A percentile compares a stretch with the other conserved stretches of the same genome.
These are phyloP conservation scores for Leptobrachium ailaonicum DNA, from an alignment of 2,113 vertebrate species.

Conservation along the genomic window DNA sequence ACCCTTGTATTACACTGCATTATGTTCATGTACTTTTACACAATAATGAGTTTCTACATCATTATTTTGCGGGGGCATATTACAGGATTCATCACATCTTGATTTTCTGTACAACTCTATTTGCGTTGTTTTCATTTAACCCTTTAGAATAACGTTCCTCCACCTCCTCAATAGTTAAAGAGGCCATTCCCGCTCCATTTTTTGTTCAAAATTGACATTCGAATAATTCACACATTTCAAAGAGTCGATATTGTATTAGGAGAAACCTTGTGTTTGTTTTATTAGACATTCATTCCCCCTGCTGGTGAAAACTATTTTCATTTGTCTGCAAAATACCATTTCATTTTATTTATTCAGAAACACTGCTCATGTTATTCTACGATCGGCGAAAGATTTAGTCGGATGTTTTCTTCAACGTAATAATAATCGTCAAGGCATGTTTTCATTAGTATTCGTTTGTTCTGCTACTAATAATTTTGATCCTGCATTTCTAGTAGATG, in stretches of 20 bases:
- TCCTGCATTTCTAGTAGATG: no score
- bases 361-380: no score
- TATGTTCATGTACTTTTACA: not conserved
- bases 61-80: slow-evolving; percentile 27
- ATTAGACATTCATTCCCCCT: slow-evolving; percentile 78
- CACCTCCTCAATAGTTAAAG: not conserved
- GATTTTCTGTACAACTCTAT: not conserved
- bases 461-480: no score
- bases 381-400: no score
- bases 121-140: not conserved
- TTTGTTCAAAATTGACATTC: not conserved
- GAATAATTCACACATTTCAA: not conserved
- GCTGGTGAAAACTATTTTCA: slow-evolving; percentile 66
- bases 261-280: slow-evolving; percentile 67
- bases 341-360: no score
- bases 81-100: slow-evolving; percentile 31
- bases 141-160: not conserved
- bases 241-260: slow-evolving; percentile 65
- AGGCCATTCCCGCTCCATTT: not conserved
- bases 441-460: no score
- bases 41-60: not conserved
- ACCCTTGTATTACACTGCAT: not conserved
- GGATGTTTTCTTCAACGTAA: no score
- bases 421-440: no score
- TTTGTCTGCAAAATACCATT: no score